Conservation (phyloP, 1,140 invertebrate genomes). For the Diprion similis region DNA sequence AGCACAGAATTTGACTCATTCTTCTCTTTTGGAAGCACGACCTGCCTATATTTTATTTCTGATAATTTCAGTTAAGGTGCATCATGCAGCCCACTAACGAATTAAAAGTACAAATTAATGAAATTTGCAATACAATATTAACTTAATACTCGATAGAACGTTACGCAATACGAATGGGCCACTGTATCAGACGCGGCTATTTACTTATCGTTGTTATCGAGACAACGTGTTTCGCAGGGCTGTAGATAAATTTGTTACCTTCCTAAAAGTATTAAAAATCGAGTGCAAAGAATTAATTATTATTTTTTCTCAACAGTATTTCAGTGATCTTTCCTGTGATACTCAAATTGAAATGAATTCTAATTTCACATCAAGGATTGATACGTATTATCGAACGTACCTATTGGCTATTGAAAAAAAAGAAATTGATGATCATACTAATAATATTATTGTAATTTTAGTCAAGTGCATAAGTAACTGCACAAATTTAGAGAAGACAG, state of each 20-base stretch:
- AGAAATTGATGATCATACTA: background rate
- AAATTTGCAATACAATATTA: background rate
- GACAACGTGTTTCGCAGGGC: background rate
- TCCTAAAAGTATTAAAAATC: background rate
- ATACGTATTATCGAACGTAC: background rate
- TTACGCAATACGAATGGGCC: constrained; percentile 2
- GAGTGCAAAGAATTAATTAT: background rate
- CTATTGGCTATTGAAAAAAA: background rate
- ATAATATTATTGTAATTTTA: background rate
- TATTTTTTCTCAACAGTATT: constrained; percentile 3
- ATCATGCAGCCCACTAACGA: background rate
- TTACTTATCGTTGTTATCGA: background rate
- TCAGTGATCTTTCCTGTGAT: background rate
- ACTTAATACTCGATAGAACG: background rate
- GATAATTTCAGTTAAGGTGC: background rate
- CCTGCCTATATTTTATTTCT: background rate
- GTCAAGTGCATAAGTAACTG: background rate
- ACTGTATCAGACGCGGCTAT: background rate
- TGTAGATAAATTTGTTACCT: background rate
- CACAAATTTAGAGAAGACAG: background rate
- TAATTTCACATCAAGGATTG: background rate
- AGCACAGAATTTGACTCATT: background rate
- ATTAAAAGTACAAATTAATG: background rate
- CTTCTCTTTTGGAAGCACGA: background rate
- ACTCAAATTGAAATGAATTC: background rate